These are phyloP conservation scores for Battus philenor DNA, from an alignment of 1,140 invertebrate genomes.

Conservation along the genomic window DNA sequence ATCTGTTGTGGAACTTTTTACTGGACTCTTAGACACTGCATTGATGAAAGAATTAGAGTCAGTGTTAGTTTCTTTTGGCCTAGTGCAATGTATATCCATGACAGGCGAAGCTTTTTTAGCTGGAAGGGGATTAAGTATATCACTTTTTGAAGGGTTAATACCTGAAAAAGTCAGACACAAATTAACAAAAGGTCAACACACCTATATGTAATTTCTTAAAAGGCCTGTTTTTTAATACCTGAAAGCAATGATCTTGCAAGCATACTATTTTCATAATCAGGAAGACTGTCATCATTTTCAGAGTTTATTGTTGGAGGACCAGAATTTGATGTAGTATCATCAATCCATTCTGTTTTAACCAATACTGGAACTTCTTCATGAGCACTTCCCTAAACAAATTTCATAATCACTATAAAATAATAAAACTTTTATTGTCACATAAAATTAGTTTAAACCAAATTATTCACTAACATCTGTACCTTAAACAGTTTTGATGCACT, in stretches of 20 bases:
- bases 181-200: no score
- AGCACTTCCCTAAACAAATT: conserved; percentile 29
- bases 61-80: conserved; percentile 43
- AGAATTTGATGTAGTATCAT: conserved; percentile 44
- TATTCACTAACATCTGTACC: no score
- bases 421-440: not conserved
- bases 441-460: no score
- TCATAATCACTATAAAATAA: no score
- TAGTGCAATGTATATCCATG: conserved; percentile 34
- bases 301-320: conserved; percentile 37
- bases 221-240: conserved; percentile 44
- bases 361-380: conserved; percentile 52
- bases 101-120: conserved; percentile 48
- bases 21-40: conserved; percentile 46
- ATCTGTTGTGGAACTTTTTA: conserved; percentile 38
- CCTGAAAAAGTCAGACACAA: no score
- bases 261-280: conserved; percentile 74
- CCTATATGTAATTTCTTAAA: no score
- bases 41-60: conserved; percentile 41
- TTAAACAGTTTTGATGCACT: no score
- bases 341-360: conserved; percentile 58
- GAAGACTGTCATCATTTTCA: conserved; percentile 63
- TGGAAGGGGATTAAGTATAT: conserved; percentile 38
- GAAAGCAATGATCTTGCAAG: conserved; percentile 70
- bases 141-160: conserved; percentile 64